Conservation (phyloP, 2,797 vertebrate species). For the Cuculus canorus region DNA sequence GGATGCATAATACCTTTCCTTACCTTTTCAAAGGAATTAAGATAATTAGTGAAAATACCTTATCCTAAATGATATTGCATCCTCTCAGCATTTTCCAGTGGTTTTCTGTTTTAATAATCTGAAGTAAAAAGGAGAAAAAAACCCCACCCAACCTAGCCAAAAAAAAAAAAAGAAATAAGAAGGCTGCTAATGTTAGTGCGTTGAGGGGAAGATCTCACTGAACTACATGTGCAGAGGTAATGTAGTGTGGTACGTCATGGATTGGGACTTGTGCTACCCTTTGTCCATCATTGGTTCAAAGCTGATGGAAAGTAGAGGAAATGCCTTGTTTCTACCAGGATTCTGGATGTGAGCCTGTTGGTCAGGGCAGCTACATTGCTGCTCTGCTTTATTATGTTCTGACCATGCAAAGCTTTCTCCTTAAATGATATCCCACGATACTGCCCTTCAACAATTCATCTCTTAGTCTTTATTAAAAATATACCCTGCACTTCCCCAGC, state of each 20-base stretch:
- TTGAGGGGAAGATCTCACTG: not conserved
- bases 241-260: accelerated
- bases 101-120: not conserved
- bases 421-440: not conserved
- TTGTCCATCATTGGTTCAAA: not conserved
- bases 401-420: not conserved
- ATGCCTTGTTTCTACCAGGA: not conserved
- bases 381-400: not conserved
- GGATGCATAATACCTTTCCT: not conserved
- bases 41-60: not conserved
- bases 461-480: not conserved
- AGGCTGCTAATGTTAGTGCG: not conserved
- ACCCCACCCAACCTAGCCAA: accelerated
- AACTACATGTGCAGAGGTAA: not conserved
- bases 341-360: not conserved
- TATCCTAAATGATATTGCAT: not conserved
- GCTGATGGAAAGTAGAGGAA: not conserved
- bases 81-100: not conserved
- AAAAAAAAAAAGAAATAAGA: not conserved
- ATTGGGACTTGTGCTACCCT: not conserved
- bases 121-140: not conserved
- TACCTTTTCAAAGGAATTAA: not conserved
- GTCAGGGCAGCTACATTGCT: not conserved
- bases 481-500: not conserved
- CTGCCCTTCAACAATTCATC: not conserved